These are phyloP conservation scores for Bettongia penicillata DNA, from an alignment of 2,113 vertebrate genomes.

Conservation along the genomic window DNA sequence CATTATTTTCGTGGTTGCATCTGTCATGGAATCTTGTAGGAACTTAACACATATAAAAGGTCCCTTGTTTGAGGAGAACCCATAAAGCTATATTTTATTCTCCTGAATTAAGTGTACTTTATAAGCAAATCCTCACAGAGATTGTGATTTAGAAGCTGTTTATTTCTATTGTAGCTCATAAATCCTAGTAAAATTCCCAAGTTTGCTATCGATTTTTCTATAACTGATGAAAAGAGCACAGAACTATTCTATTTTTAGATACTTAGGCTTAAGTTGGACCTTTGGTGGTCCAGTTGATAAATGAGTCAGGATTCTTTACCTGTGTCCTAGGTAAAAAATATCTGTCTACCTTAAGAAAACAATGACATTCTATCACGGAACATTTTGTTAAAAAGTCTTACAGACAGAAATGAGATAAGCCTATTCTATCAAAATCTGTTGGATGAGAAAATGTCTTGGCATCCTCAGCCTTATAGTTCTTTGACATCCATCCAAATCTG, in stretches of 20 bases:
- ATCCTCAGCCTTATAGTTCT: not conserved
- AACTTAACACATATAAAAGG: not conserved
- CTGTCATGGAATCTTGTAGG: not conserved
- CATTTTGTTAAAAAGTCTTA: not conserved
- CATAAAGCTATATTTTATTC: not conserved
- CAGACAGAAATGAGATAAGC: not conserved
- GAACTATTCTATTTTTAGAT: not conserved
- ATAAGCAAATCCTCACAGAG: not conserved
- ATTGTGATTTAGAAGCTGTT: not conserved
- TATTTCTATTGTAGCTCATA: not conserved
- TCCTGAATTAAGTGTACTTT: not conserved
- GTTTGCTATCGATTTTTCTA: not conserved
- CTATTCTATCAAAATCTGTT: not conserved
- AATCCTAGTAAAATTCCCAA: not conserved
- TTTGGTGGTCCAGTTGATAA: not conserved
- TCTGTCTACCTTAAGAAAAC: not conserved
- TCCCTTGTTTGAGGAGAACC: not conserved
- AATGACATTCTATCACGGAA: not conserved
- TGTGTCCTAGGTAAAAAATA: not conserved
- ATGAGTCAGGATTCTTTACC: not conserved
- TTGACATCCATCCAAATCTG: not conserved
- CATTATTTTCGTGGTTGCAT: not conserved
- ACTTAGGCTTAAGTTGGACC: not conserved
- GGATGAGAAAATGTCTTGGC: not conserved
- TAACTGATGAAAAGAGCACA: not conserved